These are phyloP conservation scores for western clawed frog (Xenopus tropicalis) DNA, from an alignment of 2,113 vertebrate species.

Conservation along the genomic window DNA sequence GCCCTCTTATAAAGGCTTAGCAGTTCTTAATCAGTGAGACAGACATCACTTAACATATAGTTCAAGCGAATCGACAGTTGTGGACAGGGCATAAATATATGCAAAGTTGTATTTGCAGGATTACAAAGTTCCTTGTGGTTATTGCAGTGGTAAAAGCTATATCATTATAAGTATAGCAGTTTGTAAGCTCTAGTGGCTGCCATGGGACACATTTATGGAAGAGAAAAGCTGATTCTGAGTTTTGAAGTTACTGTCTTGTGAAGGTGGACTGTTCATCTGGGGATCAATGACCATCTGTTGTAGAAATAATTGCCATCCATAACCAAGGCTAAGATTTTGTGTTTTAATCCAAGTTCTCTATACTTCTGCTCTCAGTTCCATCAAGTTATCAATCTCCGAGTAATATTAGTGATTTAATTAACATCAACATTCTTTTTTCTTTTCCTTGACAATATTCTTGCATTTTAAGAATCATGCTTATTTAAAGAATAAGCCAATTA, in stretches of 20 bases:
- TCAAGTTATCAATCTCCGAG: background rate
- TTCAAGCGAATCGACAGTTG: background rate
- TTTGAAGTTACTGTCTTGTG: constrained; percentile 4
- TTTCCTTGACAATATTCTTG: background rate
- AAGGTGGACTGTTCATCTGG: background rate
- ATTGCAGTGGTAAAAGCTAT: background rate
- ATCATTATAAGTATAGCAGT: background rate
- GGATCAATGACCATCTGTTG: constrained; percentile 9
- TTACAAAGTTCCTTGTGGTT: background rate
- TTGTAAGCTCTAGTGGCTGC: background rate
- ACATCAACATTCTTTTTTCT: background rate
- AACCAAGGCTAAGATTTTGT: background rate
- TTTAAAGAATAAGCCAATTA: background rate
- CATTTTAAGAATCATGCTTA: background rate
- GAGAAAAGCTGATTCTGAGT: constrained; percentile 1
- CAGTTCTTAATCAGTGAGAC: background rate
- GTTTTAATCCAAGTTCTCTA: background rate
- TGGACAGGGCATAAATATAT: background rate
- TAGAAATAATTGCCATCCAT: background rate
- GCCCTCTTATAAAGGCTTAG: background rate
- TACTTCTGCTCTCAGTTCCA: background rate
- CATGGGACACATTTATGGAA: background rate
- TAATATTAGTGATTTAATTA: background rate
- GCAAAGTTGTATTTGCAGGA: background rate
- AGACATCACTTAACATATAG: background rate